Percentiles rank a stretch among this genome's conserved stretches.
Conservation (phyloP, 2,113 vertebrate species). For the Isichthys henryi region DNA sequence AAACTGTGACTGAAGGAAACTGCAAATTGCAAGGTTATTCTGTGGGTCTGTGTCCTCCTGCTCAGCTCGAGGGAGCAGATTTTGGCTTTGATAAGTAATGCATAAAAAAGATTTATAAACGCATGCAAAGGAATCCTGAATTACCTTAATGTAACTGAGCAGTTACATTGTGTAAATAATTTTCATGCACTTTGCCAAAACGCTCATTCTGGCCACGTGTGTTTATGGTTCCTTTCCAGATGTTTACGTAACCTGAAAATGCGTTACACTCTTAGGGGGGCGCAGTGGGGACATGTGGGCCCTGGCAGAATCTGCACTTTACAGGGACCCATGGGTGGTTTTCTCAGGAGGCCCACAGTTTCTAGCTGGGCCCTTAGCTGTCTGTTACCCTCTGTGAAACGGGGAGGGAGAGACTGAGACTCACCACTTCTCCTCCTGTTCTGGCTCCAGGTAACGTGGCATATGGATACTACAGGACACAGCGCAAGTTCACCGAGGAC, state of each 20-base stretch:
- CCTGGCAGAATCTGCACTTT: background rate
- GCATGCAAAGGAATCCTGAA: background rate
- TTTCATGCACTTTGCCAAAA: background rate
- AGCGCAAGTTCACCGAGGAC: constrained; percentile 82
- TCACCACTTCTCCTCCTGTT: constrained; percentile 22
- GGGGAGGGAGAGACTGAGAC: background rate
- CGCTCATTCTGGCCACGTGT: background rate
- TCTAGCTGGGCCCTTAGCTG: background rate
- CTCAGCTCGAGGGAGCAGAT: background rate
- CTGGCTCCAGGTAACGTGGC: constrained; percentile 62
- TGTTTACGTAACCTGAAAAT: background rate
- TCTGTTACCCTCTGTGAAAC: background rate
- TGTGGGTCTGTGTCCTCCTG: background rate
- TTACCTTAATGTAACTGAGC: background rate
- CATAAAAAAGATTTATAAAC: constrained; percentile 1
- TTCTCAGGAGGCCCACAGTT: background rate
- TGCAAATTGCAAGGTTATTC: background rate
- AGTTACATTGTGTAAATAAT: background rate
- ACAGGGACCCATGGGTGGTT: background rate
- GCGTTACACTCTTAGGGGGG: background rate
- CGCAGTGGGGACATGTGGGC: background rate
- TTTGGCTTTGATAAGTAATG: background rate
- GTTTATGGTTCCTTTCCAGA: background rate
- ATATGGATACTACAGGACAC: constrained; percentile 80
- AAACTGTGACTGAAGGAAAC: background rate